Base-by-base conservation (phyloP, 2,888 invertebrate species). In the Dione vanillae region DNA sequence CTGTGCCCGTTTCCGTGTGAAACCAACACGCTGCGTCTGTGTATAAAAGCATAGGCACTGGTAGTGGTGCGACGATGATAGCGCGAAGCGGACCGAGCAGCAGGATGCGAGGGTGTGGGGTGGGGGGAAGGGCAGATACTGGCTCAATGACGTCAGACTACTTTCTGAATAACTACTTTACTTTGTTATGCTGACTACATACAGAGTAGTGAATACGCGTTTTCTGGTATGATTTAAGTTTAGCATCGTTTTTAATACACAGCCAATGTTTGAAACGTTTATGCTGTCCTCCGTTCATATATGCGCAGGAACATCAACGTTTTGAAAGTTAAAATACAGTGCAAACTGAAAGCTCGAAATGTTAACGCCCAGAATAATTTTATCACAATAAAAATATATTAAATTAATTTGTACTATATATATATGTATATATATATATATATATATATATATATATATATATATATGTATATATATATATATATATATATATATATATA, bases 1-100 rank as follows among this genome's bases (percentile, higher is more conserved):
- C 85, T 89, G 90, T 90, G 90, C 89, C 90, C 91, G 92, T 93
- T 93, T 92, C 91, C 91, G 91, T 92, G 91, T 92, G 92, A 93
- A 92, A 92, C 91, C 90, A 83, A 90, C 85, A 86, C 83, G 85
- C 82, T 85, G 87, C 84, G 89, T 85, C 87, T 88, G 89, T 90
- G 88, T 89, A 86, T 89, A 85, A 72, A 75, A 75, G 73, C 75
- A 76, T 71, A 73, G 73, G 64, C 74, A 71, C 73, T 74, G 70
- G 78, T 77, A 74, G 78, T 74, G 74, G 77, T 78, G 78, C 75
- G 79, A 77, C 75, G 74, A 76, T 77, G 76, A 76, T 75, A 76
- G 76, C 76, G 77, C 77, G 78, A 78, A 75, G 75, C 80, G 82
- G 82, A 80, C 78, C 78, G 78, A 82, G 77, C 78, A 85, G 84